These are phyloP conservation scores for Tapera naevia DNA, from an alignment of 2,797 vertebrate genomes.

Conservation along the genomic window DNA sequence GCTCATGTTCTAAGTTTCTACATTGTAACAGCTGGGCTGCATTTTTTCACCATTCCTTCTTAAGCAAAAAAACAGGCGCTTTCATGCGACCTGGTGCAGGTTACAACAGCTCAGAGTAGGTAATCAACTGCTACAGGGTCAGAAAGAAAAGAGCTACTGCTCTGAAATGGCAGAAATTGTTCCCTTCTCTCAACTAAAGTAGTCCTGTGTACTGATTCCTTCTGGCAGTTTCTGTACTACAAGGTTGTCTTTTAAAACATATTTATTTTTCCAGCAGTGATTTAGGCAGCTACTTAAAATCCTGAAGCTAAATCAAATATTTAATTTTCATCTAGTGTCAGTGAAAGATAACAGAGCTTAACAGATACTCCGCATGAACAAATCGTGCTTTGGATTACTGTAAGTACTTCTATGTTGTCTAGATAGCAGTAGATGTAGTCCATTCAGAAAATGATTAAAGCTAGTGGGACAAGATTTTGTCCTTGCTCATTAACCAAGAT, in stretches of 20 bases:
- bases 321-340: constrained; percentile 35
- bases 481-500: neutral
- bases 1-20: neutral
- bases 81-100: constrained; percentile 10
- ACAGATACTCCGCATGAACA: neutral
- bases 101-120: constrained; percentile 30
- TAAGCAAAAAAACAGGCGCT: neutral
- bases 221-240: constrained; percentile 5
- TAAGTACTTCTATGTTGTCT: neutral
- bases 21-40: constrained; percentile 45
- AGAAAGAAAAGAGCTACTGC: constrained; percentile 4
- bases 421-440: neutral
- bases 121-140: constrained; percentile 26
- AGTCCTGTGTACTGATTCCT: neutral
- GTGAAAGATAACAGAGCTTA: neutral
- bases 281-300: constrained; percentile 41
- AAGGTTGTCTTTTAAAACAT: constrained; percentile 26
- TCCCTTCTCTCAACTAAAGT: neutral
- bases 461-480: neutral
- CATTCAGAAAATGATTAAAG: neutral
- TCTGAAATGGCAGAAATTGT: constrained; percentile 8
- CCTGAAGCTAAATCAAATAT: constrained; percentile 47
- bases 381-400: neutral
- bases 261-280: constrained; percentile 25
- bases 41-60: constrained; percentile 36